These are phyloP conservation scores for Crambe crambe DNA, from an alignment of 37 sponge, comb jelly and placozoan genomes.

Conservation along the genomic window DNA sequence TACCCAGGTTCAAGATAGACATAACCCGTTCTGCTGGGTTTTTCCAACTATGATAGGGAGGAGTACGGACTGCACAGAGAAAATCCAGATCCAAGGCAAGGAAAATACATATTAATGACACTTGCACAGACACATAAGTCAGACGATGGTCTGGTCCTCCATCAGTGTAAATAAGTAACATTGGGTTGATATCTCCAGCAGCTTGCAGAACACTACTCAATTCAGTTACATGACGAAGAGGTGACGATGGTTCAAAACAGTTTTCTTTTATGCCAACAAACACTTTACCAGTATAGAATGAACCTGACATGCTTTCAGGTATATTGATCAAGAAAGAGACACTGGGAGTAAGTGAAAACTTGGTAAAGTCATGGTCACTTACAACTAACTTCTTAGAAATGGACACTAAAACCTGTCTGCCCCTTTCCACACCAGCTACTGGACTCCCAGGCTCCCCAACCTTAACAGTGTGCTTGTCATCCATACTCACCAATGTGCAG, in stretches of 20 bases:
- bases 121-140: constrained; percentile 20
- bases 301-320: constrained; percentile 10
- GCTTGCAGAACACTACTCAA: constrained; percentile 4
- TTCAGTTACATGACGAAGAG: constrained; percentile 51
- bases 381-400: constrained; percentile 3
- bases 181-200: background rate
- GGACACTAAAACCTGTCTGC: constrained; percentile 26
- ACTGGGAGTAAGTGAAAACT: constrained; percentile 17
- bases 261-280: constrained; percentile 18
- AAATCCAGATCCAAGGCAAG: constrained; percentile 31
- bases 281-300: constrained; percentile 27
- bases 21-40: no score
- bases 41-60: no score
- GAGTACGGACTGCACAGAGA: no score
- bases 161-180: constrained; percentile 2
- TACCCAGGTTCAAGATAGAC: constrained; percentile 35
- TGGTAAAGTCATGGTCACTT: constrained; percentile 43
- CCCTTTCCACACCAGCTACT: constrained; percentile 57
- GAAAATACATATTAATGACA: constrained; percentile 39
- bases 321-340: constrained; percentile 27
- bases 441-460: constrained; percentile 67
- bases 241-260: constrained; percentile 19
- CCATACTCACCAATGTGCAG: constrained; percentile 2
- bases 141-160: constrained; percentile 23
- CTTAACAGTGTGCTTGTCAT: constrained; percentile 58